Evolutionary conservation across 1,140 invertebrate species (phyloP).

Genomic region (Cydia splendana): DNA sequence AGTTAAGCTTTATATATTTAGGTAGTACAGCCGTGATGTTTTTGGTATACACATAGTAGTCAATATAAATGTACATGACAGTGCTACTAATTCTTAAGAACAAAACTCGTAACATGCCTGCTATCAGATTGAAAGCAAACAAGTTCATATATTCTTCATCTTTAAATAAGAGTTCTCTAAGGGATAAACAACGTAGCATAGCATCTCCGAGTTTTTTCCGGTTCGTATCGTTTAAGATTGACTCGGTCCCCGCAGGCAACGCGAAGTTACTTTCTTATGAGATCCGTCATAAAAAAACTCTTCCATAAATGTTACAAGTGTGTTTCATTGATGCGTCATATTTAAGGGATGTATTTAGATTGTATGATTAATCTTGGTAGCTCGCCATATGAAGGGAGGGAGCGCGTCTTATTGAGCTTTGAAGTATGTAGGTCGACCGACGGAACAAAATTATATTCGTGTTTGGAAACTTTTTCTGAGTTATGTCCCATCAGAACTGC

Average conservation of each 20-base stretch:
- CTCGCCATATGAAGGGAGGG: not conserved
- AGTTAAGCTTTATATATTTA: too few relatives aligned
- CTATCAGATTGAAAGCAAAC: not conserved
- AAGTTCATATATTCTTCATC: not conserved
- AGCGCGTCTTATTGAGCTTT: slow-evolving; percentile 5
- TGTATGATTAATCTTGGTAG: slow-evolving; percentile 18
- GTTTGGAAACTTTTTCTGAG: too few relatives aligned
- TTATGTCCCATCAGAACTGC: too few relatives aligned
- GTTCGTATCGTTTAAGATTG: slow-evolving; percentile 30
- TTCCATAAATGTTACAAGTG: slow-evolving; percentile 21
- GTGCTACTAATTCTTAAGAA: too few relatives aligned
- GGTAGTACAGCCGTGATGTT: too few relatives aligned
- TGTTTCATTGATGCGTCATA: slow-evolving; percentile 26
- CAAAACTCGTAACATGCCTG: too few relatives aligned
- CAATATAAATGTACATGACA: too few relatives aligned
- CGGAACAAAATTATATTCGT: too few relatives aligned
- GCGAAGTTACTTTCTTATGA: slow-evolving; percentile 23
- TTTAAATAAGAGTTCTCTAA: not conserved
- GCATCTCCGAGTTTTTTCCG: slow-evolving; percentile 20
- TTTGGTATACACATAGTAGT: too few relatives aligned
- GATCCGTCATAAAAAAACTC: slow-evolving; percentile 24
- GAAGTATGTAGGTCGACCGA: slow-evolving; percentile 11
- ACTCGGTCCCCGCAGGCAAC: slow-evolving; percentile 20
- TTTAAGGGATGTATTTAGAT: slow-evolving; percentile 8
- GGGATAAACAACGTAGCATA: slow-evolving; percentile 10